A percentile compares a stretch with the other conserved stretches of the same genome.
Evolutionary conservation across 2,113 vertebrate genomes (phyloP).

Genomic region (Vireo altiloquus): DNA sequence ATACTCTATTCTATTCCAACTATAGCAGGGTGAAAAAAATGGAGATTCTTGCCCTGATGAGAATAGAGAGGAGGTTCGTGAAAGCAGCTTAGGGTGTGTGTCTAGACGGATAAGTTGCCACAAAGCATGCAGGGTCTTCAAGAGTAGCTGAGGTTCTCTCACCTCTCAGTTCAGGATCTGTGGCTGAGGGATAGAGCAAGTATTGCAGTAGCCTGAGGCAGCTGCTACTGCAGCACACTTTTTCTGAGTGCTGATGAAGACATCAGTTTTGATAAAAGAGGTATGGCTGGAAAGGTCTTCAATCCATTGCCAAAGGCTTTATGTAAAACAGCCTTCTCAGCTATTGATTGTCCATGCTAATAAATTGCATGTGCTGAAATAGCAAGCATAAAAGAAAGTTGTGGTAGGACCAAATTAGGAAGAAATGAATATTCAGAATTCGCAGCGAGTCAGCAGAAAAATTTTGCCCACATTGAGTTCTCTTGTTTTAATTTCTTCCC

Average conservation of each 20-base stretch:
- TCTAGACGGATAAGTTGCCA: background rate
- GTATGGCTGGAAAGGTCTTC: background rate
- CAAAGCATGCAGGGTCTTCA: background rate
- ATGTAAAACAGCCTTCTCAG: background rate
- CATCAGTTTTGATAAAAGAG: background rate
- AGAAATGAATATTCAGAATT: background rate
- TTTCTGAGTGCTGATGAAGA: background rate
- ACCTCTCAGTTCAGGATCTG: background rate
- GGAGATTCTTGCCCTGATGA: background rate
- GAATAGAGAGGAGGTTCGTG: background rate
- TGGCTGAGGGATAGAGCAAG: background rate
- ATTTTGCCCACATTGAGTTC: background rate
- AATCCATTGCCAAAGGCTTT: background rate
- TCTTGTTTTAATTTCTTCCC: background rate
- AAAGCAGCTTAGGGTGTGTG: background rate
- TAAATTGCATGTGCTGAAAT: background rate
- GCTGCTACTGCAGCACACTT: background rate
- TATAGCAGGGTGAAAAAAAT: background rate
- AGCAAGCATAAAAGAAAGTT: background rate
- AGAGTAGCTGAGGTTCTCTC: background rate
- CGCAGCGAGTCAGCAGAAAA: background rate
- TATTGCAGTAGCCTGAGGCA: background rate
- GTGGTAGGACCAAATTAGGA: background rate
- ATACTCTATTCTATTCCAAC: no score
- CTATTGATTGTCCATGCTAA: background rate